phyloP scores from a whole-genome alignment of 2,888 invertebrate species.

The Elegia similella region DNA sequence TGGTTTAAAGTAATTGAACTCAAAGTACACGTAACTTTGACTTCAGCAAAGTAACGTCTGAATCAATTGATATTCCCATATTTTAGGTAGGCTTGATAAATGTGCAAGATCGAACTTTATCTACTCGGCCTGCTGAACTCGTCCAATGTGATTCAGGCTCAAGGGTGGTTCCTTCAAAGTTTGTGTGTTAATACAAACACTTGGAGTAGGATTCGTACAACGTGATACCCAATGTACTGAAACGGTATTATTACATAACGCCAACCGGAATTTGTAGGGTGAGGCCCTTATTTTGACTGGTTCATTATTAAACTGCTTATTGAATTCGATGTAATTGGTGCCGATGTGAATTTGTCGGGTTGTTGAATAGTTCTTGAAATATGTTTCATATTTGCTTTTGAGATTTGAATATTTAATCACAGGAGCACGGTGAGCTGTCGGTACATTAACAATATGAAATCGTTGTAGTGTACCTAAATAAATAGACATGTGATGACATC shows the following conservation, averaged over 20 bases:
- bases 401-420: constrained; percentile 12
- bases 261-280: constrained; percentile 49
- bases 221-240: constrained; percentile 61
- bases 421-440: neutral
- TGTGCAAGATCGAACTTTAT: neutral
- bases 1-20: too few species aligned
- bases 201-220: constrained; percentile 64
- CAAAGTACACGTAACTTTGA: too few species aligned
- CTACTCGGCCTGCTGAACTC: neutral
- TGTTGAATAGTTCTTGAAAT: neutral
- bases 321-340: constrained; percentile 16
- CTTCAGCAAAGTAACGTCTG: too few species aligned
- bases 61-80: too few species aligned
- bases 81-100: too few species aligned
- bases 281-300: constrained; percentile 27
- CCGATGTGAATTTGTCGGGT: constrained; percentile 7
- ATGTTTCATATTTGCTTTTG: constrained; percentile 12
- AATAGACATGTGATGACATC: neutral
- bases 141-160: constrained; percentile 25
- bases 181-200: constrained; percentile 76
- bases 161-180: constrained; percentile 72
- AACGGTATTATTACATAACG: constrained; percentile 59
- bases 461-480: neutral
- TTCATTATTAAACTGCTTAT: constrained; percentile 20
- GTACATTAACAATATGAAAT: neutral